Evolutionary conservation across 2,797 vertebrate genomes (phyloP).

Genomic region (Telmatherina bonti): DNA sequence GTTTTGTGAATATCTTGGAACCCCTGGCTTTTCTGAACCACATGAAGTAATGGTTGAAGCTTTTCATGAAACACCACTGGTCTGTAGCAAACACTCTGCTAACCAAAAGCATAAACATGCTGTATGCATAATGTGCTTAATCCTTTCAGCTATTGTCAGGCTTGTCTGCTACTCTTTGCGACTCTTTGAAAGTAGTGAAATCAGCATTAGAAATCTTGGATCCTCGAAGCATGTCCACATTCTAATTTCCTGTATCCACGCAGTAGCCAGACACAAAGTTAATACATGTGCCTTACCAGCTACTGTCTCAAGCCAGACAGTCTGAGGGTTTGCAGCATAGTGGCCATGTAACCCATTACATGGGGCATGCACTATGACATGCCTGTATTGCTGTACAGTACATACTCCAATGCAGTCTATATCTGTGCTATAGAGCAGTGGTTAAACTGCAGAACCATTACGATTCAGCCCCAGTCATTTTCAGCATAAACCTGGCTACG

Average conservation of each 20-base stretch:
- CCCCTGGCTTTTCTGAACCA: not conserved
- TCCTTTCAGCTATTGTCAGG: constrained; percentile 40
- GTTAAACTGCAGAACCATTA: constrained; percentile 54
- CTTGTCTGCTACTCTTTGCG: constrained; percentile 41
- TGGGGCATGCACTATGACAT: constrained; percentile 38
- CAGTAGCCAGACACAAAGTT: constrained; percentile 37
- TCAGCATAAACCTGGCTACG: constrained; percentile 68
- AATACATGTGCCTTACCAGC: constrained; percentile 29
- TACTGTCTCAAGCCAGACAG: constrained; percentile 16
- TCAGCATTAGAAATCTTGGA: constrained; percentile 34
- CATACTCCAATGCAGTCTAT: constrained; percentile 28
- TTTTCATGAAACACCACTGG: constrained; percentile 1
- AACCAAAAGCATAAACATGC: not conserved
- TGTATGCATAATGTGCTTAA: constrained; percentile 34
- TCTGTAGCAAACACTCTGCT: constrained; percentile 1
- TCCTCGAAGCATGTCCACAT: constrained; percentile 45
- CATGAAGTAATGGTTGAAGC: constrained; percentile 4
- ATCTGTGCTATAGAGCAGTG: constrained; percentile 33
- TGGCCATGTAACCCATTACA: constrained; percentile 45
- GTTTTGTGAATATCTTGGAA: constrained; percentile 3
- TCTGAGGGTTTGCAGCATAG: constrained; percentile 4
- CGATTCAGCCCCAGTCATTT: constrained; percentile 69
- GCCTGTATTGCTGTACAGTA: constrained; percentile 23
- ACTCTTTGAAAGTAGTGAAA: constrained; percentile 19
- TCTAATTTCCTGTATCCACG: constrained; percentile 41